Evolutionary conservation across 1,140 invertebrate species (phyloP).

Genomic region (Habropoda laboriosa): DNA sequence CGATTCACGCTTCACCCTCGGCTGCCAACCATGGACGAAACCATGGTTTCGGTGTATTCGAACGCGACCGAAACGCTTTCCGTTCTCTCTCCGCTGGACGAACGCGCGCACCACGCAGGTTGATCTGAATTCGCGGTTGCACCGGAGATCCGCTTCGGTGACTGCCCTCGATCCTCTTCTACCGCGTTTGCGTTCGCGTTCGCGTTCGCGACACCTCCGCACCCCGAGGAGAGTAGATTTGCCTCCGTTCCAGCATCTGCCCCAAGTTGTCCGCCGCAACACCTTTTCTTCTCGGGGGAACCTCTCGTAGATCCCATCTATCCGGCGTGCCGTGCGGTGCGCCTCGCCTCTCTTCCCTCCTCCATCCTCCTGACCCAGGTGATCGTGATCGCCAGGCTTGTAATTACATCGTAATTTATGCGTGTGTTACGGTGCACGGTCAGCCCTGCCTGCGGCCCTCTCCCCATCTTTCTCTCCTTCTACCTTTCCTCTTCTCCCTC

Average conservation of each 20-base stretch:
- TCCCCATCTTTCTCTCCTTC: conserved; percentile 20
- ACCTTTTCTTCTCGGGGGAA: conserved; percentile 37
- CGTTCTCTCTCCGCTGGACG: conserved; percentile 24
- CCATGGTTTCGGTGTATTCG: not conserved
- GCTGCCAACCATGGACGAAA: not conserved
- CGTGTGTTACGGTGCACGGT: conserved; percentile 76
- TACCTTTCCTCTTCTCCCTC: not conserved
- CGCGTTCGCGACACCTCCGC: not conserved
- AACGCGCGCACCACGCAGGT: conserved; percentile 56
- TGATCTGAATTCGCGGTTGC: conserved; percentile 56
- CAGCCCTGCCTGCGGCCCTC: conserved; percentile 51
- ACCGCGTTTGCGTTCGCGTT: not conserved
- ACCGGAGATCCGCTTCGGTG: conserved; percentile 72
- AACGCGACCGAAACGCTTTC: conserved; percentile 46
- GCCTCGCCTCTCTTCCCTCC: not conserved
- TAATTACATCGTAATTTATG: conserved; percentile 81
- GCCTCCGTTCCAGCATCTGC: too few species aligned
- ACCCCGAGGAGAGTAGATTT: too few species aligned
- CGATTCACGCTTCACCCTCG: conserved; percentile 39
- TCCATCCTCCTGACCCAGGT: conserved; percentile 58
- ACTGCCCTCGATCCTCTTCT: conserved; percentile 47
- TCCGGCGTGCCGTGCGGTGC: too few species aligned
- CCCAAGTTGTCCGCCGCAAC: too few species aligned
- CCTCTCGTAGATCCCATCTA: conserved; percentile 72
- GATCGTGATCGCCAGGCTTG: conserved; percentile 77